Conservation (phyloP, 2,113 vertebrate genomes). For the Melanerpes formicivorus region DNA sequence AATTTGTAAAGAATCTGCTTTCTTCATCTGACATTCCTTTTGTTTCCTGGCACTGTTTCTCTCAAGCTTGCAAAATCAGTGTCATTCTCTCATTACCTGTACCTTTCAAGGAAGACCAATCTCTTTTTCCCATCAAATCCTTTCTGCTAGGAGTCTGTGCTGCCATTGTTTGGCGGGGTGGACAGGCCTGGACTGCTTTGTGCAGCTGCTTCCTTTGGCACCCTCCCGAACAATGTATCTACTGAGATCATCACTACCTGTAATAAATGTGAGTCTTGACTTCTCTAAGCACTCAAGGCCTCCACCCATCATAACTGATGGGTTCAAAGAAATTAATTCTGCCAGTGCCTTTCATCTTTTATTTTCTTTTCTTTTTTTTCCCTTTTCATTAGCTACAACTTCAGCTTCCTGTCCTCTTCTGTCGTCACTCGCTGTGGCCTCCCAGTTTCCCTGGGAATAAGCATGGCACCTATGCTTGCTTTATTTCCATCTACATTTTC, state of each 20-base stretch:
- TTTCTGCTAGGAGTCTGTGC: not conserved
- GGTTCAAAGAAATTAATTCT: conserved; percentile 42
- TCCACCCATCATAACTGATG: conserved; percentile 30
- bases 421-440: not conserved
- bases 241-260: conserved; percentile 45
- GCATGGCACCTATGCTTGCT: not conserved
- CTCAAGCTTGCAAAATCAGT: not conserved
- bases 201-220: conserved; percentile 56
- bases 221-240: not conserved
- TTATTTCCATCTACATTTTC: conserved; percentile 1
- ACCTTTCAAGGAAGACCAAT: not conserved
- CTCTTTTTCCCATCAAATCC: not conserved
- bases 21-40: not conserved
- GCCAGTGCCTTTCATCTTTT: conserved; percentile 1
- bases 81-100: not conserved
- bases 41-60: not conserved
- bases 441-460: not conserved
- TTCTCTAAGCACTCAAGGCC: not conserved
- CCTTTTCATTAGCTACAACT: not conserved
- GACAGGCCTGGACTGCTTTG: conserved; percentile 15
- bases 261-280: conserved; percentile 26
- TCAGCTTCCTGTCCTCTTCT: not conserved
- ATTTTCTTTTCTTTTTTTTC: not conserved
- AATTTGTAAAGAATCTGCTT: not conserved
- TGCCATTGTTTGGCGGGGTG: not conserved